Base-by-base conservation (phyloP, 2,113 vertebrate genomes). In the Stegostoma tigrinum region DNA sequence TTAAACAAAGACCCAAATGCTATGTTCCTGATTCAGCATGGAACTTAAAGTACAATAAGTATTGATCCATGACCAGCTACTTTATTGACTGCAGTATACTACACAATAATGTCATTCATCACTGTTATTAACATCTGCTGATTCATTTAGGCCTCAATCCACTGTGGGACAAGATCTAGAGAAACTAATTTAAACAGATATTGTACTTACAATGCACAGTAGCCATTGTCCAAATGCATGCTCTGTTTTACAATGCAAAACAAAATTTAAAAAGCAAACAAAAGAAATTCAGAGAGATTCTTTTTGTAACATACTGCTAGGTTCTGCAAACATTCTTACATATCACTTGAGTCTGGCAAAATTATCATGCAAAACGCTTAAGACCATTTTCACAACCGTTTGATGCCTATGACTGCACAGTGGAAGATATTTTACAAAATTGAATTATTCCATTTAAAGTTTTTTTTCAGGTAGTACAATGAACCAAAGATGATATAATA, bases 81-180 rank as follows among this genome's bases (percentile, higher is more conserved):
- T 68, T 45, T 70, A 94, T 94, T 90, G 64, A 67, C 38, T 45
- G 21, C 66, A 94, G 91, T 27, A 38, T 70, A 70, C 64, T 1
- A 45, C 91, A 90, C 48, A 90, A 90, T 90, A 90, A 61, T 61
- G 30, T 61, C 64, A 94, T 94, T 64, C 19, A 67, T 94, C 64
- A 66, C 90, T 52, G 55, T 67, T 94, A 67, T 94, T 67, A 67
- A 94, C 21, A 68, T 70, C 21, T 94, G 91, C 91, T 94, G 91
- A 94, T 94, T 90, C 52, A 14, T 87, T 87, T 87, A 8, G 24
- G 52, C 34, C 66, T 94, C 64, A 68, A 94, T 24, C 66, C 91
- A 68, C 64, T 68, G 17, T 68, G n/a, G 91, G 38, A 27, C 15
- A 94, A 68, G n/a, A 70, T n/a, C 91, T 68, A 7, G 68, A 94